Conservation (phyloP, 1,140 invertebrate genomes). For the Pygmarrhopalites habei region DNA sequence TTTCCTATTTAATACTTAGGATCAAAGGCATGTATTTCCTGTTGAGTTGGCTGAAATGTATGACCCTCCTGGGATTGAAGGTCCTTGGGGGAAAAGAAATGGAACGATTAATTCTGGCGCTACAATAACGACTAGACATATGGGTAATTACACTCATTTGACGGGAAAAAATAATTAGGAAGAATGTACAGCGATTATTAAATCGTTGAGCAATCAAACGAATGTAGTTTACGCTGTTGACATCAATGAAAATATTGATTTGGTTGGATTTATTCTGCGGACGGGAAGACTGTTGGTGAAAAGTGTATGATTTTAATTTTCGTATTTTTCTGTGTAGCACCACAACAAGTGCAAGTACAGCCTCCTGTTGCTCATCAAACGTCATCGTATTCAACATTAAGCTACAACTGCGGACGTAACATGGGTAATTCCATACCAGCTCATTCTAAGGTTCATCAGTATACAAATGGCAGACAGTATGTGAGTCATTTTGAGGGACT, state of each 20-base stretch:
- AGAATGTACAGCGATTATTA: too few relatives aligned
- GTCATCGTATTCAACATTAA: slow-evolving; percentile 33
- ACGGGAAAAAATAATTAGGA: too few relatives aligned
- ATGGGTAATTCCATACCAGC: slow-evolving; percentile 37
- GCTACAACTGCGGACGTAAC: slow-evolving; percentile 30
- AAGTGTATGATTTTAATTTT: too few relatives aligned
- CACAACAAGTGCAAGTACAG: slow-evolving; percentile 33
- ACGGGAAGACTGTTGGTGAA: too few relatives aligned
- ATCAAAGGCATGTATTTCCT: slow-evolving; percentile 52
- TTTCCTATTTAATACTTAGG: too few relatives aligned
- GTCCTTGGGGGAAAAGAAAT: slow-evolving; percentile 38
- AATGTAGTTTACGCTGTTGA: too few relatives aligned
- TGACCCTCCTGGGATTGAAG: slow-evolving; percentile 52
- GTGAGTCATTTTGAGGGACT: slow-evolving; percentile 42
- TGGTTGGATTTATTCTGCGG: too few relatives aligned
- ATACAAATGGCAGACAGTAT: slow-evolving; percentile 30
- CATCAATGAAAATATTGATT: too few relatives aligned
- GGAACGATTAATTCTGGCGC: slow-evolving; percentile 16
- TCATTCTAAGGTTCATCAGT: slow-evolving; percentile 35
- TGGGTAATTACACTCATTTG: too few relatives aligned
- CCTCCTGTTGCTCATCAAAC: slow-evolving; percentile 39
- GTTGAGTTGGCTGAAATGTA: slow-evolving; percentile 55
- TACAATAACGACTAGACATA: slow-evolving; percentile 35
- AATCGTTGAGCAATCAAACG: too few relatives aligned
- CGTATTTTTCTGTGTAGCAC: too few relatives aligned